Percentiles rank a stretch among this genome's conserved stretches.
Conservation (phyloP, 1,140 invertebrate species). For the Daktulosphaira vitifoliae region DNA sequence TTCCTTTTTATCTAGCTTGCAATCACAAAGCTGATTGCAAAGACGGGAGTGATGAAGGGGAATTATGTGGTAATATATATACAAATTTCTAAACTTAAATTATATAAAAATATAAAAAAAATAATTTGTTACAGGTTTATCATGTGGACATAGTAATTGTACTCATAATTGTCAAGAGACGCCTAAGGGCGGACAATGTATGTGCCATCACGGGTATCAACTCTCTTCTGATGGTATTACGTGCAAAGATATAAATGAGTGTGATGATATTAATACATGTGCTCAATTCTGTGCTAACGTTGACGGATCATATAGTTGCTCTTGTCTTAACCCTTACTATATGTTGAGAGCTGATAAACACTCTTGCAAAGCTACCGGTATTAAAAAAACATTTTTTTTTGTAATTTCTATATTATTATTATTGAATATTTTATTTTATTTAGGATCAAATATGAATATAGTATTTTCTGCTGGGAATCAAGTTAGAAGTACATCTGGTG, state of each 20-base stretch:
- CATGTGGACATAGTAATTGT: conserved; percentile 36
- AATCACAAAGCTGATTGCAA: conserved; percentile 37
- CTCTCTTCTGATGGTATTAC: conserved; percentile 36
- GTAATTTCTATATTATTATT: background rate
- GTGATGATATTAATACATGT: conserved; percentile 54
- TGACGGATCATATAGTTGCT: conserved; percentile 69
- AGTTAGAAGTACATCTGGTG: conserved; percentile 37
- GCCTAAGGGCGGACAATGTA: conserved; percentile 38
- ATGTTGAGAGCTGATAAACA: conserved; percentile 55
- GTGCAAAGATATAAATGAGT: conserved; percentile 40
- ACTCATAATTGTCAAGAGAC: conserved; percentile 38
- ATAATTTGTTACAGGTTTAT: conserved; percentile 22
- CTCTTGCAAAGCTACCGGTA: conserved; percentile 56
- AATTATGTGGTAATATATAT: conserved; percentile 36
- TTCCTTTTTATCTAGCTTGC: conserved; percentile 39
- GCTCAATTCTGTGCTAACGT: conserved; percentile 78
- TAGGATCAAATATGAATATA: conserved; percentile 39
- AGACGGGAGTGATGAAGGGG: conserved; percentile 39
- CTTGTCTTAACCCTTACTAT: conserved; percentile 66
- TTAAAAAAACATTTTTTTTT: background rate
- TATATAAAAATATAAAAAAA: background rate
- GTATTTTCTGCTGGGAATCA: conserved; percentile 35
- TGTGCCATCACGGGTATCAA: conserved; percentile 36
- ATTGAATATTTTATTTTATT: conserved; percentile 21
- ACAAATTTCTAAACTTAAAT: background rate